A percentile compares a stretch with the other conserved stretches of the same genome.
These are phyloP conservation scores for Drosophila prolongata DNA, from an alignment of 2,888 invertebrate species.

Conservation along the genomic window DNA sequence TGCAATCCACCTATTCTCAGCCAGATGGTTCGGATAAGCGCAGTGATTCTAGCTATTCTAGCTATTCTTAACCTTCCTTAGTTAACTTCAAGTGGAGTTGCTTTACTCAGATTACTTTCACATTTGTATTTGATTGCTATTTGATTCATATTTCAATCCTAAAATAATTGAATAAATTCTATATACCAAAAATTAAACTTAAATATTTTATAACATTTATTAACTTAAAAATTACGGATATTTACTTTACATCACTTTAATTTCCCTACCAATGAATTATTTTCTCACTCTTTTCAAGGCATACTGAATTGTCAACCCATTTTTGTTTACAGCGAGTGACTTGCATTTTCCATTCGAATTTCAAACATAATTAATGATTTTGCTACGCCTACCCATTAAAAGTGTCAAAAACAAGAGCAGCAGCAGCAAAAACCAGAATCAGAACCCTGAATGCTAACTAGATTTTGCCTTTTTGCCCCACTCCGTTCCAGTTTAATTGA, in stretches of 20 bases:
- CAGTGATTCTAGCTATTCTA: background rate
- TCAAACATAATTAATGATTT: conserved; percentile 77
- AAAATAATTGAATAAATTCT: no score
- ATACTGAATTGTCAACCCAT: background rate
- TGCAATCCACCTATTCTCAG: background rate
- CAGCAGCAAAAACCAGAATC: conserved; percentile 40
- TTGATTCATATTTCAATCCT: no score
- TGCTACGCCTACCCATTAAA: conserved; percentile 74
- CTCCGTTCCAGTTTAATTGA: conserved; percentile 65
- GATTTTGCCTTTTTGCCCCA: conserved; percentile 19
- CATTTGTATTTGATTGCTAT: no score
- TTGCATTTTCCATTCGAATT: conserved; percentile 69
- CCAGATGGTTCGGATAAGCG: background rate
- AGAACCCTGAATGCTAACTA: conserved; percentile 40
- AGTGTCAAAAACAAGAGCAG: conserved; percentile 69
- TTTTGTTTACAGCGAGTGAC: conserved; percentile 50
- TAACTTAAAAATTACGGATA: no score
- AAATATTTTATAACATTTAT: no score
- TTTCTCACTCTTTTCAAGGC: background rate
- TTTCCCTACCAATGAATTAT: background rate
- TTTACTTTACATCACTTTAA: background rate
- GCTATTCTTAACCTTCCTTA: background rate
- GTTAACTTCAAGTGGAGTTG: no score
- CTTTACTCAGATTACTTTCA: no score
- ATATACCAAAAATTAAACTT: no score